Evolutionary conservation across 2,888 invertebrate species (phyloP), one percentile per base, ranked within the genome.

Genomic region (Volucella inflata): DNA sequence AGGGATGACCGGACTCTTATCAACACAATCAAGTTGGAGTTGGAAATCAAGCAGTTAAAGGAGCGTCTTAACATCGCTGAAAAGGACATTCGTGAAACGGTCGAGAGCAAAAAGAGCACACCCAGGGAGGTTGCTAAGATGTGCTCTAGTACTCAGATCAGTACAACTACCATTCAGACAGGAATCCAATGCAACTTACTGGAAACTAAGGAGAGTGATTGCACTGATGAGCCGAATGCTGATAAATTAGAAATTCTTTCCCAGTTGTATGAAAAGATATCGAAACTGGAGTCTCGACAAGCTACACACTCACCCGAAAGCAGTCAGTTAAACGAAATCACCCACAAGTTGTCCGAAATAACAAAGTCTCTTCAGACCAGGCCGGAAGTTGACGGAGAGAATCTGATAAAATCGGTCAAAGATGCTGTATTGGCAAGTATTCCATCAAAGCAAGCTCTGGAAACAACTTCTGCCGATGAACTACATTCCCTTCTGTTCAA

Each of bases 1-100:
- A 88, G 87, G 51, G 89, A 90, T 8, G 93, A 93, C 65, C 85
- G 89, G 53, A 93, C 93, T 55, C 90, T 93, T 87, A 93, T 93
- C 10, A 95, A 95, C 89, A 94, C 94, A 1, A 94, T 94, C 51
- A 95, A 94, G 90, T 90, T 96, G 76, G 93, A 94, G 72, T 91
- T 93, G 55, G 95, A 95, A 90, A 94, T 95, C 48, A 95, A 95
- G 88, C 93, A 94, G 46, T 89, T 95, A 9, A 95, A 95, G 88
- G 94, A 95, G 87, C 92, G 94, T 21, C 89, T 95, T 1, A 95
- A 94, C 89, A 92, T 92, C 55, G 93, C 94, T 0, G 95, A 95
- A 88, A 93, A 93, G 79, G 92, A 93, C 9, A 93, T 94, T 68
- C 91, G 89, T 16, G 88, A 90, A 21, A 88, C 76, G 44, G 21